Percentiles rank a stretch among this genome's conserved stretches.
phyloP scores from a whole-genome alignment of 2,113 vertebrate genomes.

The Siniperca chuatsi region DNA sequence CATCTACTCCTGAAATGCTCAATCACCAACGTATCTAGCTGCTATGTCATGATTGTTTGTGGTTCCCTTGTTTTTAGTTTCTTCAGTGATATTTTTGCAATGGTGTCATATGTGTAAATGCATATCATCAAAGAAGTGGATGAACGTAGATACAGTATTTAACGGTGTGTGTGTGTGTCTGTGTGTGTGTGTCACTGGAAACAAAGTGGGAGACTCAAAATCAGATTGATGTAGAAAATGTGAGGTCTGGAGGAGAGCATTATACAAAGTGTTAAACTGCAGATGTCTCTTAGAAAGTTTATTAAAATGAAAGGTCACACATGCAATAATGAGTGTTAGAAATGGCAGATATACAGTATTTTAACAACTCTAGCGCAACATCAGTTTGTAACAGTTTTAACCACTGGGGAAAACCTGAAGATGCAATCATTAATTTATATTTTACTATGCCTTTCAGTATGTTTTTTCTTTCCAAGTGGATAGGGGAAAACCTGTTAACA shows the following conservation, averaged over 20 bases:
- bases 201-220: slow-evolving; percentile 10
- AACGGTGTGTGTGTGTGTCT: neutral
- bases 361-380: slow-evolving; percentile 31
- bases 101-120: slow-evolving; percentile 1
- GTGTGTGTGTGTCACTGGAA: neutral
- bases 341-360: slow-evolving; percentile 19
- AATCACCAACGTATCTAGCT: slow-evolving; percentile 37
- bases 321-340: slow-evolving; percentile 30
- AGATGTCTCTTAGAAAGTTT: neutral
- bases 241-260: neutral
- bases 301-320: slow-evolving; percentile 37
- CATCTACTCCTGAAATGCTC: slow-evolving; percentile 10
- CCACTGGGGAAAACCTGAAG: slow-evolving; percentile 23
- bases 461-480: slow-evolving; percentile 65
- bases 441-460: slow-evolving; percentile 50
- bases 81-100: neutral
- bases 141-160: slow-evolving; percentile 22
- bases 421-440: slow-evolving; percentile 74
- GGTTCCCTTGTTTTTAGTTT: slow-evolving; percentile 10
- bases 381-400: slow-evolving; percentile 45
- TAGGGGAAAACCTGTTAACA: neutral
- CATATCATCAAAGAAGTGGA: neutral
- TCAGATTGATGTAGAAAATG: neutral
- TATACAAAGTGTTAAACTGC: neutral
- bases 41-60: slow-evolving; percentile 34